phyloP scores from a whole-genome alignment of 2,113 vertebrate species.

The Percopsis transmontana region DNA sequence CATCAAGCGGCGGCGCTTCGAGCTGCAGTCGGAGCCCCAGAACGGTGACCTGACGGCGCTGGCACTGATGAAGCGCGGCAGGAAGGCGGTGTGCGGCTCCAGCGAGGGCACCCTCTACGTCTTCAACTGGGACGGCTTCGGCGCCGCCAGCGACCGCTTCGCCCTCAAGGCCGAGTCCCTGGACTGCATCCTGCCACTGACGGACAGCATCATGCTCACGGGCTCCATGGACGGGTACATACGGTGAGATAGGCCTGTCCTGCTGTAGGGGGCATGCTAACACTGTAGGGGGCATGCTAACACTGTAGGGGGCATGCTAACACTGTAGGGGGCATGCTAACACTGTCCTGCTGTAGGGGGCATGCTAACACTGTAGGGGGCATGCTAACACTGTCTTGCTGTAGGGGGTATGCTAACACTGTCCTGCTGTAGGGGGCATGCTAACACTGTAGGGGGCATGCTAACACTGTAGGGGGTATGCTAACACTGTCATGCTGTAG shows the following conservation, averaged over 20 bases:
- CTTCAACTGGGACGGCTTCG: constrained; percentile 97
- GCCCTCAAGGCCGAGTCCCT: constrained; percentile 87
- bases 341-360: no score
- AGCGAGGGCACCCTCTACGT: constrained; percentile 92
- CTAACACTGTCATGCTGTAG: no score
- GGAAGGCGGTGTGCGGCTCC: constrained; percentile 91
- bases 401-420: no score
- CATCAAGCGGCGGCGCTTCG: constrained; percentile 87
- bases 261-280: neutral
- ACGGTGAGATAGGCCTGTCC: constrained; percentile 76
- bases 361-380: no score
- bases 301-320: neutral
- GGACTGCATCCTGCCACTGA: constrained; percentile 88
- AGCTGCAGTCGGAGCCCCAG: constrained; percentile 90
- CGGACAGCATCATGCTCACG: constrained; percentile 86
- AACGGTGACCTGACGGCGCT: constrained; percentile 90
- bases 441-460: no score
- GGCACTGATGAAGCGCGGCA: constrained; percentile 88
- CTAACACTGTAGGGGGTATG: no score
- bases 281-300: neutral
- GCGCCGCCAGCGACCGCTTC: constrained; percentile 94
- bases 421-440: no score
- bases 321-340: neutral
- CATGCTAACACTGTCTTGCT: no score
- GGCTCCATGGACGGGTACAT: constrained; percentile 91